These are phyloP conservation scores for Melanitta fusca DNA, from an alignment of 2,797 vertebrate species.

Conservation along the genomic window DNA sequence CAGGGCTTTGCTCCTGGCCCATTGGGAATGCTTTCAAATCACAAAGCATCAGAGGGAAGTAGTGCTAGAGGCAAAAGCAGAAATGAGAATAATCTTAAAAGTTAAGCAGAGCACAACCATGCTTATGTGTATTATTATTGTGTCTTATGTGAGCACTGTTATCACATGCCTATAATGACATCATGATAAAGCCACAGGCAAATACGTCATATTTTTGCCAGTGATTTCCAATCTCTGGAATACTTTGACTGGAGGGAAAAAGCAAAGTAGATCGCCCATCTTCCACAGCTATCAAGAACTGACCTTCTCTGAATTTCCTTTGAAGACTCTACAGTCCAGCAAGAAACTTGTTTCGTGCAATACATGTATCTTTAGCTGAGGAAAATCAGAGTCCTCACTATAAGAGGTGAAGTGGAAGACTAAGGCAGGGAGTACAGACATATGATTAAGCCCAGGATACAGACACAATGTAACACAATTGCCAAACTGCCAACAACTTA, in stretches of 20 bases:
- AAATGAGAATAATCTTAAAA: neutral
- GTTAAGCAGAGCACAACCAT: neutral
- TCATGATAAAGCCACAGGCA: conserved; percentile 64
- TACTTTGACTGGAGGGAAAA: conserved; percentile 75
- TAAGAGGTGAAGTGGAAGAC: neutral
- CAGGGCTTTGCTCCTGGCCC: neutral
- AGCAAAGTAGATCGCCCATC: neutral
- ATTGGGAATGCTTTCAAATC: conserved; percentile 45
- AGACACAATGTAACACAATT: neutral
- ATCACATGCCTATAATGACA: conserved; percentile 14
- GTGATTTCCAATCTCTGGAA: neutral
- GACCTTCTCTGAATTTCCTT: conserved; percentile 36
- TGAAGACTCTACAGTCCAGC: neutral
- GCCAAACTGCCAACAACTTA: neutral
- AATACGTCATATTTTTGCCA: conserved; percentile 43
- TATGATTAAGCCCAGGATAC: neutral
- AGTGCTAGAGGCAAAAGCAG: conserved; percentile 20
- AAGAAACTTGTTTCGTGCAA: neutral
- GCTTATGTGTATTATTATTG: neutral
- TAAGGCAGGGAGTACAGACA: neutral
- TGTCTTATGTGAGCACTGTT: conserved; percentile 28
- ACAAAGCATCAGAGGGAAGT: neutral
- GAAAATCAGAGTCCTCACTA: neutral
- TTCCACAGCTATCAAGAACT: conserved; percentile 15
- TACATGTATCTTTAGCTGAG: neutral